These are phyloP conservation scores for Drosophila anceps DNA, from an alignment of 2,888 invertebrate genomes.

Conservation along the genomic window DNA sequence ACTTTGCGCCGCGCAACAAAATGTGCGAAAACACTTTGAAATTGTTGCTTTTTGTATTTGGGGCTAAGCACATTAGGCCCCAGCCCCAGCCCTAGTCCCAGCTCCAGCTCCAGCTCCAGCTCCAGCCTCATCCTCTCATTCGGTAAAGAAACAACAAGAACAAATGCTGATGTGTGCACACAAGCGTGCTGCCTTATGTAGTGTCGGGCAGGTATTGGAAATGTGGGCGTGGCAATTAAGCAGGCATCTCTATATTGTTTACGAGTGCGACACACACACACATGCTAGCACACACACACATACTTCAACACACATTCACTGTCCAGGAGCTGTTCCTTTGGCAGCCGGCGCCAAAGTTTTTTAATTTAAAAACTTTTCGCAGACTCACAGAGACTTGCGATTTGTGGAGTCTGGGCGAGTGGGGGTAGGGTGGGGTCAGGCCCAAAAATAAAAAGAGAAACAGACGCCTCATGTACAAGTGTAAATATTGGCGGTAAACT, in stretches of 20 bases:
- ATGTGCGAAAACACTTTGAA: slow-evolving; percentile 52
- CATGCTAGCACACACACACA: slow-evolving; percentile 14
- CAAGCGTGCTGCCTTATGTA: slow-evolving; percentile 58
- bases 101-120: not conserved
- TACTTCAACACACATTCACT: slow-evolving; percentile 8
- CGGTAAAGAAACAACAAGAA: not conserved
- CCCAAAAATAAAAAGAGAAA: slow-evolving; percentile 35
- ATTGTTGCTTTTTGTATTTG: slow-evolving; percentile 37
- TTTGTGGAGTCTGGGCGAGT: not conserved
- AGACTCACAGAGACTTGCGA: slow-evolving; percentile 47
- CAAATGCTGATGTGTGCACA: slow-evolving; percentile 62
- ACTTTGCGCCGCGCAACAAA: slow-evolving; percentile 31
- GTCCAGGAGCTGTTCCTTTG: slow-evolving; percentile 47
- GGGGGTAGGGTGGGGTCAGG: slow-evolving; percentile 2
- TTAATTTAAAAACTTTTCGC: slow-evolving; percentile 81
- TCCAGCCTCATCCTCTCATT: not conserved
- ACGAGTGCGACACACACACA: slow-evolving; percentile 32
- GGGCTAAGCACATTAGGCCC: slow-evolving; percentile 55
- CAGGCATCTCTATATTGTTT: slow-evolving; percentile 41
- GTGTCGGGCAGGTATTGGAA: slow-evolving; percentile 37
- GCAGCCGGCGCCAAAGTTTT: slow-evolving; percentile 76
- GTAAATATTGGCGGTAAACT: slow-evolving; percentile 65
- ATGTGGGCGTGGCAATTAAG: slow-evolving; percentile 68
- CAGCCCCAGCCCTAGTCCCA: slow-evolving; percentile 1
- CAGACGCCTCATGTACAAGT: slow-evolving; percentile 50